phyloP scores from a whole-genome alignment of 2,797 vertebrate genomes.

The Avahi laniger region DNA sequence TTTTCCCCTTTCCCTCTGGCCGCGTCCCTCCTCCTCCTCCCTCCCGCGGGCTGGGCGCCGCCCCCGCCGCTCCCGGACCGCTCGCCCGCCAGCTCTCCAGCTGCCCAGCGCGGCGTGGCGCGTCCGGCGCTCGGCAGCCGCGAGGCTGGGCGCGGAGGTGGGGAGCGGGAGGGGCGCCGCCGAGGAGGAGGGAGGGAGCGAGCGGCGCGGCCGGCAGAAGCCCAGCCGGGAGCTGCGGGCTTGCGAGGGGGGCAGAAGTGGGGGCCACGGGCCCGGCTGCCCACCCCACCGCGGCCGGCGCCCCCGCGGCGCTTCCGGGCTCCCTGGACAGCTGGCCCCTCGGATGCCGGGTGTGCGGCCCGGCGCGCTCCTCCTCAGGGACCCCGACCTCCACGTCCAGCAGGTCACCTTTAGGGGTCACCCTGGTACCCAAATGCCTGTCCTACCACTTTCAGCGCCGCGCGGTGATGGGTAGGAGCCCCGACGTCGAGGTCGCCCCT shows the following conservation, averaged over 20 bases:
- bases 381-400: background rate
- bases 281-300: background rate
- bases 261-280: background rate
- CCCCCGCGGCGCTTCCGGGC: background rate
- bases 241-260: background rate
- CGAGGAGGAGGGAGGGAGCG: background rate
- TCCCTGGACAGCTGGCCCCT: background rate
- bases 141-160: slow-evolving; percentile 48
- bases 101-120: slow-evolving; percentile 52
- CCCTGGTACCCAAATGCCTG: background rate
- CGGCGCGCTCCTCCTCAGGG: background rate
- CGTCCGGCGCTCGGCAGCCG: background rate
- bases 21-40: slow-evolving; percentile 46
- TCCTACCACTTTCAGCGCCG: background rate
- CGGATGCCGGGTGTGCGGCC: background rate
- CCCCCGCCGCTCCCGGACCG: slow-evolving; percentile 55
- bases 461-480: background rate
- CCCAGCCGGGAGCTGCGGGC: background rate
- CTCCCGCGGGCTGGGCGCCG: slow-evolving; percentile 54
- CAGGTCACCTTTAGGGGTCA: slow-evolving; percentile 39
- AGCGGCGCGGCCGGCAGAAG: background rate
- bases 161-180: slow-evolving; percentile 50
- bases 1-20: slow-evolving; percentile 6
- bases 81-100: background rate
- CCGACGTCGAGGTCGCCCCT: background rate